Conservation (phyloP, 2,888 invertebrate genomes). For the Agriopis marginaria region DNA sequence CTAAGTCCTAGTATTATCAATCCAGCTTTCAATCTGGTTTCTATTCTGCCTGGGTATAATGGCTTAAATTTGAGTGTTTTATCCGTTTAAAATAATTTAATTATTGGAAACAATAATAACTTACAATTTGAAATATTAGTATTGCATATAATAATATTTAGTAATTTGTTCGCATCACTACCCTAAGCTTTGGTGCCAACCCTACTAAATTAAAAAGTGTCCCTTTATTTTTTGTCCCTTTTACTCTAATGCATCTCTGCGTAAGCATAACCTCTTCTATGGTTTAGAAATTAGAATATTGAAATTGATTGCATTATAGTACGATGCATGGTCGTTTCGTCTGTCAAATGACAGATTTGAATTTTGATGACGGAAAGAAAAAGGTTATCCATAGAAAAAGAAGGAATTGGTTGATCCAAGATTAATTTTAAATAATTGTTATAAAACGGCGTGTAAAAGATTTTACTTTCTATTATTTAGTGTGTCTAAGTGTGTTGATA, state of each 20-base stretch:
- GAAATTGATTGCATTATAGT: constrained; percentile 16
- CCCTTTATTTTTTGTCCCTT: background rate
- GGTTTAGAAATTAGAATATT: background rate
- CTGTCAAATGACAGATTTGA: constrained; percentile 83
- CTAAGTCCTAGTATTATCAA: no score
- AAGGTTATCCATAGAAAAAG: constrained; percentile 84
- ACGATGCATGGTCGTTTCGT: constrained; percentile 39
- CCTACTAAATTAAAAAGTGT: background rate
- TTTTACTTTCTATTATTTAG: constrained; percentile 59
- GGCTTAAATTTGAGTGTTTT: no score
- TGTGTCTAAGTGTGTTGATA: constrained; percentile 59
- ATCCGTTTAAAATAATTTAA: no score
- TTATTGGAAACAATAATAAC: no score
- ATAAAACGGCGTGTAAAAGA: constrained; percentile 58
- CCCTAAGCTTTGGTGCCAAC: background rate
- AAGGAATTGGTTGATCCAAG: constrained; percentile 75
- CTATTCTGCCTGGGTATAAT: no score
- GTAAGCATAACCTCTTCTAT: background rate
- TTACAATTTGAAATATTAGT: background rate
- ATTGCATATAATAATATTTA: background rate
- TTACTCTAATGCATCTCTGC: background rate
- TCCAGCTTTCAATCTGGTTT: no score
- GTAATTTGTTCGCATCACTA: background rate
- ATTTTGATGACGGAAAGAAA: constrained; percentile 86
- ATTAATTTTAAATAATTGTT: constrained; percentile 61